These are phyloP conservation scores for Cyaniris semiargus DNA, from an alignment of 2,888 invertebrate genomes.

Conservation along the genomic window DNA sequence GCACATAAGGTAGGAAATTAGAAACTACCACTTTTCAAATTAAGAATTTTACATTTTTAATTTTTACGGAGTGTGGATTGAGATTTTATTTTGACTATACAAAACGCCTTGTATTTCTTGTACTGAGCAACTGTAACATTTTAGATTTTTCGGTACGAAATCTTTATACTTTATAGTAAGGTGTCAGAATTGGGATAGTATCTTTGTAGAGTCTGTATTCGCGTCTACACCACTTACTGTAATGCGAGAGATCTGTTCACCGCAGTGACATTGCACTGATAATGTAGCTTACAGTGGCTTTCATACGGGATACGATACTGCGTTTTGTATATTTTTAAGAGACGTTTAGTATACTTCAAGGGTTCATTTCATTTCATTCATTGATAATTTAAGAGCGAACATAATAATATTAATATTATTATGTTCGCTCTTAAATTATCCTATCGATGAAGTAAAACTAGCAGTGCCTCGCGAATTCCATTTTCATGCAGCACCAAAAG, in stretches of 20 bases:
- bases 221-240: conserved; percentile 40
- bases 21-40: neutral
- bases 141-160: neutral
- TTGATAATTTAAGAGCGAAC: too few relatives aligned
- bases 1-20: conserved; percentile 30
- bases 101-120: neutral
- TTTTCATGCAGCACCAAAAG: too few relatives aligned
- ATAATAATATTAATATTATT: too few relatives aligned
- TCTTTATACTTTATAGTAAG: neutral
- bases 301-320: conserved; percentile 34
- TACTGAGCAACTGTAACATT: too few relatives aligned
- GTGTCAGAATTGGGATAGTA: neutral
- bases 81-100: neutral
- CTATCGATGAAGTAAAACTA: too few relatives aligned
- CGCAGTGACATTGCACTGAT: conserved; percentile 45
- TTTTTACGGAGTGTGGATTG: neutral
- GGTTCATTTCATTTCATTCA: too few relatives aligned
- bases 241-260: conserved; percentile 49
- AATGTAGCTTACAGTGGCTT: conserved; percentile 37
- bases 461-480: too few relatives aligned
- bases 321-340: neutral
- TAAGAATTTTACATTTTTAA: neutral
- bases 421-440: too few relatives aligned
- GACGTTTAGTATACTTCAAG: neutral
- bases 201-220: conserved; percentile 20